Percentiles rank a stretch among this genome's conserved stretches.
Evolutionary conservation across 2,888 invertebrate genomes (phyloP).

Genomic region (Heterodera filipjevi): DNA sequence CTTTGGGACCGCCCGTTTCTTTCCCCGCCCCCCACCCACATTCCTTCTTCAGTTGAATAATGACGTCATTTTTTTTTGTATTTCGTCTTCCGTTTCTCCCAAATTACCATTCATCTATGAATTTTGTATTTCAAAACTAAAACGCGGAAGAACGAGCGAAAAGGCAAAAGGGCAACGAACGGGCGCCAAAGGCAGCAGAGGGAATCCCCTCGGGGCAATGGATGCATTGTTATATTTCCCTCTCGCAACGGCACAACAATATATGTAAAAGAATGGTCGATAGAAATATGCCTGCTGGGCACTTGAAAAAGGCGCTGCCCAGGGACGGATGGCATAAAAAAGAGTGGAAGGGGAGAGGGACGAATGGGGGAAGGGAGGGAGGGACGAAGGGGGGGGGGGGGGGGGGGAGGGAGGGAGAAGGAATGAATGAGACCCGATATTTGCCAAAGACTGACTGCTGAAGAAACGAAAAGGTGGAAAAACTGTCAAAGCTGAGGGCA

Average conservation of each 20-base stretch:
- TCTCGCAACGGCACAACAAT: background rate
- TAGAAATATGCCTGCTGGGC: background rate
- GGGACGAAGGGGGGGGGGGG: background rate
- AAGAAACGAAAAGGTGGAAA: background rate
- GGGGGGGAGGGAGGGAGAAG: too few relatives aligned
- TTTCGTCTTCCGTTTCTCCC: too few relatives aligned
- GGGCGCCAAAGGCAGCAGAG: background rate
- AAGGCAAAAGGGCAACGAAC: background rate
- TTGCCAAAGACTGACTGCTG: background rate
- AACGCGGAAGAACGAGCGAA: background rate
- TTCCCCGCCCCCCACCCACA: background rate
- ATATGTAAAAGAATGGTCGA: background rate
- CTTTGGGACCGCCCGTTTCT: too few relatives aligned
- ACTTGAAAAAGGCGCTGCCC: background rate
- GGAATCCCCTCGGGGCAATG: background rate
- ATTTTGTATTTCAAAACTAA: background rate
- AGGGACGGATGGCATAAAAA: background rate
- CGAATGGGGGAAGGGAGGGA: background rate
- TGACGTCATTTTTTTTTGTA: background rate
- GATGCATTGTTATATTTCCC: background rate
- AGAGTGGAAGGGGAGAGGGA: background rate
- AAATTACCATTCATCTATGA: too few relatives aligned
- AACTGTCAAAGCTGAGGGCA: too few relatives aligned
- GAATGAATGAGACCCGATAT: background rate
- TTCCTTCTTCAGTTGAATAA: too few relatives aligned